Percentiles rank a stretch among this genome's conserved stretches.
phyloP scores from a whole-genome alignment of 2,888 invertebrate genomes.

The Cheilosia variabilis region DNA sequence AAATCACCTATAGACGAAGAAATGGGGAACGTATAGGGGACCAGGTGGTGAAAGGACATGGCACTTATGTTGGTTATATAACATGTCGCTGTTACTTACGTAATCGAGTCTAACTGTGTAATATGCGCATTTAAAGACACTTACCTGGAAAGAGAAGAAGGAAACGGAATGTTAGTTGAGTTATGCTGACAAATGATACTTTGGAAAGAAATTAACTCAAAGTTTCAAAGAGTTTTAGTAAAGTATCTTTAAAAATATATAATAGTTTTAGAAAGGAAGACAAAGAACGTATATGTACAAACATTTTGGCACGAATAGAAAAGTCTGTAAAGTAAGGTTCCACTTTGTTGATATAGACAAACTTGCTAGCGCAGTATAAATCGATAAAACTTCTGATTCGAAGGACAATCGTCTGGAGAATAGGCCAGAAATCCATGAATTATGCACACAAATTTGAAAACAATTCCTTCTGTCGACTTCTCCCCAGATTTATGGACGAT shows the following conservation, averaged over 20 bases:
- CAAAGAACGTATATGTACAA: too few relatives aligned
- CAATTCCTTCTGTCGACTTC: too few relatives aligned
- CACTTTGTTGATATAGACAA: background rate
- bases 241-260: too few relatives aligned
- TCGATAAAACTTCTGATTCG: background rate
- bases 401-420: background rate
- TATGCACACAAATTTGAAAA: background rate
- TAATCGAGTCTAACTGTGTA: constrained; percentile 34
- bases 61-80: constrained; percentile 19
- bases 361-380: background rate
- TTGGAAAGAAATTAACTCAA: too few relatives aligned
- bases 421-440: background rate
- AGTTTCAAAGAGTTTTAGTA: too few relatives aligned
- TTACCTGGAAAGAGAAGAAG: constrained; percentile 60
- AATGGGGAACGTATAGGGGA: background rate
- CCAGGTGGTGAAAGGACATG: constrained; percentile 22
- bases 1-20: constrained; percentile 22
- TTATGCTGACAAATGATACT: background rate
- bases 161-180: background rate
- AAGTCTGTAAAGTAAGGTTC: too few relatives aligned
- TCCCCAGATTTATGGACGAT: too few relatives aligned
- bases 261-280: too few relatives aligned
- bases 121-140: constrained; percentile 33
- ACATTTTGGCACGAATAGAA: too few relatives aligned
- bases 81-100: constrained; percentile 51